Base-by-base conservation (phyloP, 2,888 invertebrate genomes). In the Melanostoma scalare region DNA sequence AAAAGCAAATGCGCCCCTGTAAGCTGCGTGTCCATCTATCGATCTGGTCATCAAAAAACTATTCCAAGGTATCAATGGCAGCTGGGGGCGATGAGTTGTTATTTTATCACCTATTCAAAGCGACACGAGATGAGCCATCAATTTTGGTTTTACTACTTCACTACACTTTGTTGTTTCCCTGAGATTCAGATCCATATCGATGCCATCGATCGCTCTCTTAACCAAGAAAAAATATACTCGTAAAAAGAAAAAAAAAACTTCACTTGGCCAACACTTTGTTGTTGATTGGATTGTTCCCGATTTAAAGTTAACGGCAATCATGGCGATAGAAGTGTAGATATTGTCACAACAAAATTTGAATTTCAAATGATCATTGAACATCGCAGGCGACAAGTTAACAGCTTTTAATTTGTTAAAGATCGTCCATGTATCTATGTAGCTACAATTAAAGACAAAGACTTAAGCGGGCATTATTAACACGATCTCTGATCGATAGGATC, bases 81-180 rank as follows among this genome's bases (percentile, higher is more conserved):
- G 82, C 78, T 69, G 63, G 42, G 31, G 61, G 48, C 52, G 42
- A 53, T 38, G 36, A 40, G 67, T 78, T 69, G 69, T 82, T 69
- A 69, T 78, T 78, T 78, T 82, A 82, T 82, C 82, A 69, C 81
- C 81, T 76, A 61, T 76, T 81, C 76, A 72, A 76, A 30, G 75
- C 55, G 58, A 76, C 48, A 75, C 71, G 72, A 75, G 74, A 75
- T 74, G 71, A 71, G 48, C 67, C 71, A 79, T 79, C 74, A 72
- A 75, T 84, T 79, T 50, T 44, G 33, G 10, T 75, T 69, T 73
- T 65, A 82, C 82, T 79, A 75, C 74, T 69, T 78, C 65, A 72
- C 72, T 67, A 74, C 46, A 69, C 74, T 40, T 10, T 56, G 40
- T 50, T 53, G 55, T 50, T 48, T n/a, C 10, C 6, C 6, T n/a